These are phyloP conservation scores for Rhabditoides inermis DNA, from an alignment of 2,888 invertebrate species.

Conservation along the genomic window DNA sequence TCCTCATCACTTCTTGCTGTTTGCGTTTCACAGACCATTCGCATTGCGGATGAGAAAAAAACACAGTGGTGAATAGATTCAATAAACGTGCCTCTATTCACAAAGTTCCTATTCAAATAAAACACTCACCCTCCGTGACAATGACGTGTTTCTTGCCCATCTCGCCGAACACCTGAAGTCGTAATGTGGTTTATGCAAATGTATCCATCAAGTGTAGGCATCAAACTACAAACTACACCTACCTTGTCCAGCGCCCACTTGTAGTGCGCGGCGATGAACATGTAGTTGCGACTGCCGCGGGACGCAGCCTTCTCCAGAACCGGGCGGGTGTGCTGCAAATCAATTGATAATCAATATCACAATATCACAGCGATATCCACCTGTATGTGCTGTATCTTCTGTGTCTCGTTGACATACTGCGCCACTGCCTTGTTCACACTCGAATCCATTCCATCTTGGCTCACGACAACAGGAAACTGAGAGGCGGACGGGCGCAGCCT, in stretches of 20 bases:
- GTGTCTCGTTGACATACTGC: slow-evolving; percentile 11
- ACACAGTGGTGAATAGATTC: too few species aligned
- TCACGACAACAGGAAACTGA: slow-evolving; percentile 43
- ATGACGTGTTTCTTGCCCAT: slow-evolving; percentile 79
- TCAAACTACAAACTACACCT: too few species aligned
- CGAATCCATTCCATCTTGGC: slow-evolving; percentile 39
- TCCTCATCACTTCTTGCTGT: too few species aligned
- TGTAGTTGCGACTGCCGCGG: slow-evolving; percentile 16
- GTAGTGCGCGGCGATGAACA: slow-evolving; percentile 78
- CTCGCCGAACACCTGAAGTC: slow-evolving; percentile 73
- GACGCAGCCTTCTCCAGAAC: background rate
- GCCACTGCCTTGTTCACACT: slow-evolving; percentile 26
- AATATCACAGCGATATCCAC: slow-evolving; percentile 9
- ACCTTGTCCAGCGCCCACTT: slow-evolving; percentile 88
- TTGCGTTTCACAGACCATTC: too few species aligned
- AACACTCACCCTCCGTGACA: slow-evolving; percentile 78
- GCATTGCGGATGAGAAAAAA: too few species aligned
- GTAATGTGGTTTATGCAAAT: too few species aligned
- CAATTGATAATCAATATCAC: too few species aligned
- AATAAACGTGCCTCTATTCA: too few species aligned
- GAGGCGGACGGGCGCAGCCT: slow-evolving; percentile 25
- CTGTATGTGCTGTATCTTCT: slow-evolving; percentile 14
- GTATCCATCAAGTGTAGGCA: too few species aligned
- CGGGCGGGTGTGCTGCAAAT: slow-evolving; percentile 14
- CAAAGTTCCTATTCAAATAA: background rate